Base-by-base conservation (phyloP, 1,140 invertebrate species). In the Magallana gigas region DNA sequence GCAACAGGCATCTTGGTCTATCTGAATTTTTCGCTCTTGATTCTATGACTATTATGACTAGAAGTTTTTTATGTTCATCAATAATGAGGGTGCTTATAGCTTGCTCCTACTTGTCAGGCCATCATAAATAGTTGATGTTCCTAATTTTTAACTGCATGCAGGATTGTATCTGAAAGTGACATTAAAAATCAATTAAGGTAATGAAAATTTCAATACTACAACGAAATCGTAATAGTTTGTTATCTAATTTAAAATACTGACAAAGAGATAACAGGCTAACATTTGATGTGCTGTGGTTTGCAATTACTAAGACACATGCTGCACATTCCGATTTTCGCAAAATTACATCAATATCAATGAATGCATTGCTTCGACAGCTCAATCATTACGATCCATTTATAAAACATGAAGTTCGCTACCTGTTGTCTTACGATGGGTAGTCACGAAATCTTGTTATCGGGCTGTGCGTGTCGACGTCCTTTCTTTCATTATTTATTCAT, bases 1-100 rank as follows among this genome's bases (percentile, higher is more conserved):
- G 93, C 93, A 18, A 93, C 88, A 57, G 93, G 93, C 94, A 94
- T 94, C 57, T 89, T 92, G 86, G 80, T 84, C n/a, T 14, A 23
- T 82, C 82, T 29, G 16, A 18, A 23, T 68, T 64, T 64, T 76
- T 76, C 12, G 8, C 12, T 2, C 36, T 56, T 83, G 71, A 23
- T 80, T 18, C 14, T 62, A 12, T 23, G 12, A 76, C 9, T 18
- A 76, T 9, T 12, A 29, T 36, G 18, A 36, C 23, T 76, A 76
- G 8, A 76, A 76, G 23, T 76, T 76, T 12, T 76, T 76, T 48
- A 76, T 76, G 68, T 18, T 76, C 23, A 29, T 76, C 68, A 29
- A 76, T 76, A 36, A 76, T 29, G 68, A 76, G 23, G 23, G 23
- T 76, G 68, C 12, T 76, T 76, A 76, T 29, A 29, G 23, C 18